Evolutionary conservation across 2,888 invertebrate species (phyloP).

Genomic region (Apamea sordens): DNA sequence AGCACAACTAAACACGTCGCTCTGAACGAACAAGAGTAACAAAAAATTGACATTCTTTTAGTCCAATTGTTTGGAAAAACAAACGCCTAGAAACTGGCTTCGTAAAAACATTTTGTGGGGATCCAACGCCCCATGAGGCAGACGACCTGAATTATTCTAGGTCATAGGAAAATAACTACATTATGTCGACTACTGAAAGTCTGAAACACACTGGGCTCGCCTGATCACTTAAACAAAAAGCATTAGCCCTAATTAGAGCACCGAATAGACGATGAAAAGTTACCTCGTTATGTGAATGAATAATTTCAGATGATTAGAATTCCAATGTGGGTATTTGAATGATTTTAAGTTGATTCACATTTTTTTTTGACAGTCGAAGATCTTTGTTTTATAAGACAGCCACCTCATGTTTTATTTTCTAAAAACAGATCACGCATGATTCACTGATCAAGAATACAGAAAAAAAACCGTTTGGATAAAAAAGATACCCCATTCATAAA

Average conservation of each 20-base stretch:
- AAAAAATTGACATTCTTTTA: slow-evolving; percentile 41
- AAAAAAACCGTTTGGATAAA: slow-evolving; percentile 18
- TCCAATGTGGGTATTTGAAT: slow-evolving; percentile 3
- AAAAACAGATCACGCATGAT: slow-evolving; percentile 24
- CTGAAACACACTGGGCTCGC: slow-evolving; percentile 27
- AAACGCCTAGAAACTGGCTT: slow-evolving; percentile 9
- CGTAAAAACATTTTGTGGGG: slow-evolving; percentile 18
- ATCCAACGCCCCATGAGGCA: slow-evolving; percentile 30
- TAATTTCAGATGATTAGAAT: slow-evolving; percentile 42
- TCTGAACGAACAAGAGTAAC: slow-evolving; percentile 42
- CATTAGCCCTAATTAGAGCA: slow-evolving; percentile 68
- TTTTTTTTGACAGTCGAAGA: slow-evolving; percentile 13
- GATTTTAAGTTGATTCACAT: slow-evolving; percentile 6
- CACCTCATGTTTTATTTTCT: background rate
- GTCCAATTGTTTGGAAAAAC: slow-evolving; percentile 18
- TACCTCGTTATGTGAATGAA: slow-evolving; percentile 54
- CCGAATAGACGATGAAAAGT: slow-evolving; percentile 60
- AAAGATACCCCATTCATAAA: slow-evolving; percentile 20
- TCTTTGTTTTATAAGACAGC: background rate
- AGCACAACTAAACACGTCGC: slow-evolving; percentile 66
- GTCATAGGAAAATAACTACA: slow-evolving; percentile 45
- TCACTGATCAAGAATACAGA: slow-evolving; percentile 30
- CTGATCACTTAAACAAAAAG: slow-evolving; percentile 61
- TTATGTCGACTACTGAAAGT: slow-evolving; percentile 23
- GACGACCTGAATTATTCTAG: slow-evolving; percentile 51